Conservation (phyloP, 30 jellyfish, hydroid and myxozoan genomes). For the Phacellophora camtschatica region DNA sequence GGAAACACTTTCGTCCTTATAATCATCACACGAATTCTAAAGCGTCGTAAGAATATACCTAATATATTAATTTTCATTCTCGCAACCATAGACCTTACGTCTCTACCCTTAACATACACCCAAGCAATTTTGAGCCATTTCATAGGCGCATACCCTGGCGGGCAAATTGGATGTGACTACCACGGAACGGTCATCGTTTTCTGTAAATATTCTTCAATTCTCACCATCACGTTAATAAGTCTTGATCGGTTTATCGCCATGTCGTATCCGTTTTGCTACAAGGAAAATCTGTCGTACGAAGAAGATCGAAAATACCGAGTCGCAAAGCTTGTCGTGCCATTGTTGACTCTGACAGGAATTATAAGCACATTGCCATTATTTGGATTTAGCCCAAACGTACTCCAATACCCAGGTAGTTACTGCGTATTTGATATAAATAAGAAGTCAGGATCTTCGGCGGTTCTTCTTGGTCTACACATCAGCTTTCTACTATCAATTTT, state of each 20-base stretch:
- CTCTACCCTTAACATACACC: slow-evolving; percentile 55
- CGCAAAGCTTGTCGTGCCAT: neutral
- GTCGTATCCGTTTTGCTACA: slow-evolving; percentile 82
- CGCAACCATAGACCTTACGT: slow-evolving; percentile 30
- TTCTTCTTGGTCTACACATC: slow-evolving; percentile 16
- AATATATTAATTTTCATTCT: slow-evolving; percentile 55
- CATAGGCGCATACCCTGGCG: slow-evolving; percentile 55
- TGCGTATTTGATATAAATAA: slow-evolving; percentile 59
- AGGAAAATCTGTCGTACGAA: slow-evolving; percentile 49
- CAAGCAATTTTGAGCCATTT: slow-evolving; percentile 68
- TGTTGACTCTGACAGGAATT: neutral
- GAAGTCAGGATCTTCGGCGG: neutral
- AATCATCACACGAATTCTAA: slow-evolving; percentile 22
- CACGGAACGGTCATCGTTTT: slow-evolving; percentile 65
- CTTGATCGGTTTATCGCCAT: slow-evolving; percentile 78
- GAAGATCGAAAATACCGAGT: slow-evolving; percentile 26
- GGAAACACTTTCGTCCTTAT: slow-evolving; percentile 73
- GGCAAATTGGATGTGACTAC: slow-evolving; percentile 63
- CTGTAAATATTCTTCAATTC: slow-evolving; percentile 39
- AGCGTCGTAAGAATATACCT: slow-evolving; percentile 66
- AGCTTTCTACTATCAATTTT: slow-evolving; percentile 16
- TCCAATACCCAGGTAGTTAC: slow-evolving; percentile 85
- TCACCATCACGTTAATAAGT: slow-evolving; percentile 42
- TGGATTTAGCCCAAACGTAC: slow-evolving; percentile 67
- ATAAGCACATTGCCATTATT: slow-evolving; percentile 45